Conservation (phyloP, 2,113 vertebrate species). For the Corydoras maculifer region DNA sequence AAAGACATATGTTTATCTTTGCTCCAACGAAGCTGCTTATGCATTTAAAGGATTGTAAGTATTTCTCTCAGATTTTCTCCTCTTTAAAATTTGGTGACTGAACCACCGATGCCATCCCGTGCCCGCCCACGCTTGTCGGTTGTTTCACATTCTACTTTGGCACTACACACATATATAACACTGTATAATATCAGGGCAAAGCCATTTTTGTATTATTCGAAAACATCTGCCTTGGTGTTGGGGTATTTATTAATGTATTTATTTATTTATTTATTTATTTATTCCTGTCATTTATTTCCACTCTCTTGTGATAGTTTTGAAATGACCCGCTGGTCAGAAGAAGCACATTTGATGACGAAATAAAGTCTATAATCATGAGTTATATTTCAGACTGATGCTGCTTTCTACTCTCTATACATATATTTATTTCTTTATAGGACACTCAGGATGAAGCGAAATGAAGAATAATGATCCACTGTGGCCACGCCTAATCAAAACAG, state of each 20-base stretch:
- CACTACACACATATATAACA: conserved; percentile 18
- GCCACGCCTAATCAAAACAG: no score
- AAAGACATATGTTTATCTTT: no score
- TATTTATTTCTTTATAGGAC: no score
- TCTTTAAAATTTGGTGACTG: conserved; percentile 23
- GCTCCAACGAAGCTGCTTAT: no score
- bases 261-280: conserved; percentile 9
- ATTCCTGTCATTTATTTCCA: not conserved
- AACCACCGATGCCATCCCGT: conserved; percentile 15
- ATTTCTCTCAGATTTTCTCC: conserved; percentile 20
- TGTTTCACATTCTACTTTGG: conserved; percentile 22
- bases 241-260: conserved; percentile 2
- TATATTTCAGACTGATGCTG: conserved; percentile 11
- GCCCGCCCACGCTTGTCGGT: conserved; percentile 29
- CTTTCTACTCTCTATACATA: no score
- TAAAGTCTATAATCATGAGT: conserved; percentile 27
- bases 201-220: conserved; percentile 1
- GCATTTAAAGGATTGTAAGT: not conserved
- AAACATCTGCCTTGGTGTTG: conserved; percentile 1
- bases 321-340: conserved; percentile 28
- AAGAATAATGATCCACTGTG: no score
- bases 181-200: conserved; percentile 37
- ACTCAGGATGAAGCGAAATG: no score
- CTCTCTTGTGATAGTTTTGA: conserved; percentile 31
- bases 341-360: conserved; percentile 43